These are phyloP conservation scores for Cotesia glomerata DNA, from an alignment of 1,140 invertebrate species.

Conservation along the genomic window DNA sequence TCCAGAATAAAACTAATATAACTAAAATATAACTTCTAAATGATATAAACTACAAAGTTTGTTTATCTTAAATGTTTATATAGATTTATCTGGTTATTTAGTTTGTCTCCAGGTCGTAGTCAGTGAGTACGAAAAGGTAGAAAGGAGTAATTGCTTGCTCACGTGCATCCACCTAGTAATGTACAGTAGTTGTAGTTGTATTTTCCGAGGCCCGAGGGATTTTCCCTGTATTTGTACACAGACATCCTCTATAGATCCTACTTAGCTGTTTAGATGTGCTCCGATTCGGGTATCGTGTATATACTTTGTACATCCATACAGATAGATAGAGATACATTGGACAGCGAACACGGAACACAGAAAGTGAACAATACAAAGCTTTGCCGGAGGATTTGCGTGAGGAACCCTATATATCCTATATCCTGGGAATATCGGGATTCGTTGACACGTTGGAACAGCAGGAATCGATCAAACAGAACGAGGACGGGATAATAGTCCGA, in stretches of 20 bases:
- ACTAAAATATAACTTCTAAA: neutral
- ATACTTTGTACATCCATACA: too few species aligned
- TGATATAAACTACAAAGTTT: neutral
- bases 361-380: neutral
- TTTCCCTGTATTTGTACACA: conserved; percentile 9
- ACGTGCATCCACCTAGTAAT: neutral
- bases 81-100: conserved; percentile 13
- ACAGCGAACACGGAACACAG: too few species aligned
- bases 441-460: conserved; percentile 24
- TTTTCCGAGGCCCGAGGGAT: neutral
- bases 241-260: too few species aligned
- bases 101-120: neutral
- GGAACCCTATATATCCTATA: neutral
- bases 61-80: neutral
- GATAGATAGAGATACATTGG: too few species aligned
- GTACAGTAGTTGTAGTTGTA: neutral
- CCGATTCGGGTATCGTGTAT: too few species aligned
- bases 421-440: conserved; percentile 21
- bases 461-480: conserved; percentile 15
- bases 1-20: neutral
- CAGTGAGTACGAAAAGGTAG: neutral
- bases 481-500: conserved; percentile 13
- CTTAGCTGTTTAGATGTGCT: too few species aligned
- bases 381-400: conserved; percentile 21
- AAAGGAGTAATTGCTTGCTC: conserved; percentile 5